phyloP scores from a whole-genome alignment of 2,888 invertebrate genomes.

The Sclerodermus sp. region DNA sequence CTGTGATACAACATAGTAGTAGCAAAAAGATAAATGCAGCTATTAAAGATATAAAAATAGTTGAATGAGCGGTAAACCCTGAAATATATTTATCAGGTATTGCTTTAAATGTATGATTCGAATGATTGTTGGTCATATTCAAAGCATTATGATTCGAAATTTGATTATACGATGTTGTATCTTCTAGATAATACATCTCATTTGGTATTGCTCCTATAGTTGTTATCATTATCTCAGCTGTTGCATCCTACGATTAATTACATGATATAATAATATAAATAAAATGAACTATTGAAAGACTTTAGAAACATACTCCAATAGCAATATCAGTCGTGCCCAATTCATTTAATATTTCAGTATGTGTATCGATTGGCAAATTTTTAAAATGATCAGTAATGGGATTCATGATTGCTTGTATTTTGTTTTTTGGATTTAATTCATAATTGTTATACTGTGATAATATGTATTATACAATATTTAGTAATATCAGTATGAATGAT shows the following conservation, averaged over 20 bases:
- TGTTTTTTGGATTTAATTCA: slow-evolving; percentile 6
- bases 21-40: slow-evolving; percentile 30
- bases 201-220: slow-evolving; percentile 37
- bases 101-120: neutral
- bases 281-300: neutral
- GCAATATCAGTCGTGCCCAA: slow-evolving; percentile 32
- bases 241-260: slow-evolving; percentile 28
- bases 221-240: slow-evolving; percentile 38
- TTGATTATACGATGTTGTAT: slow-evolving; percentile 12
- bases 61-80: slow-evolving; percentile 22
- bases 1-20: slow-evolving; percentile 38
- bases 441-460: slow-evolving; percentile 8
- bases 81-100: neutral
- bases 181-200: slow-evolving; percentile 39
- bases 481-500: too few relatives aligned
- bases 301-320: slow-evolving; percentile 25
- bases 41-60: slow-evolving; percentile 30
- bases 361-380: slow-evolving; percentile 13
- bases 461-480: too few relatives aligned
- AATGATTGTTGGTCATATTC: neutral
- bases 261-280: neutral
- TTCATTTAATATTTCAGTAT: slow-evolving; percentile 33
- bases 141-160: neutral
- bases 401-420: slow-evolving; percentile 10
- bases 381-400: slow-evolving; percentile 9